Base-by-base conservation (phyloP, 1,140 invertebrate species). In the Leptinotarsa undecemlineata region DNA sequence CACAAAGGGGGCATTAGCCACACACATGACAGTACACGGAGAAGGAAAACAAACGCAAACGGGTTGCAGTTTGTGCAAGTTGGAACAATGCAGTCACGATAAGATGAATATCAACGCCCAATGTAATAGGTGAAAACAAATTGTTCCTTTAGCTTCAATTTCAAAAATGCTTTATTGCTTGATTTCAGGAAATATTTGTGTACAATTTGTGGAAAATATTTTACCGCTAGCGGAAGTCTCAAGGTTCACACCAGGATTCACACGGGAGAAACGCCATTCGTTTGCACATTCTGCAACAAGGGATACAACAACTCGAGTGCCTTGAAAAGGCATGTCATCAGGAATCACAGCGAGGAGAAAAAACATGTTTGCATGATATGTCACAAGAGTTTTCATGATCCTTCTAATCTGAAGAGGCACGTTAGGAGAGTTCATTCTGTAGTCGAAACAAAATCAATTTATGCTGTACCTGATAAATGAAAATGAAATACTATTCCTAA, bases 361-460 rank as follows among this genome's bases (percentile, higher is more conserved):
- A 20, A 11, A 13, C 48, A 70, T 23, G 20, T 23, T 57, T 70
- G 68, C 17, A 15, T 57, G 48, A 23, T 57, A 21, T 70, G 68
- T 60, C 68, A 48, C 20, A 70, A 70, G n/a, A 17, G 51, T 57
- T 70, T 57, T 70, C 23, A 57, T n/a, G 68, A 70, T 70, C 20
- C 48, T 19, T 19, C 23, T 6, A 60, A 57, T 57, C 51, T 70
- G 48, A 70, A 70, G 17, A 19, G 68, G 20, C 68, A 70, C 15
- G 3, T 57, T 14, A 60, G 48, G 11, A 57, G 14, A 57, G 68
- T 70, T 13, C 51, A 70, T 51, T 47, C 66, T 8, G 33, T 42
- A n/a, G 13, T 68, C 1, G 66, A 68, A 19, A 68, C 17, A 19
- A 68, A 57, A 19, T 57, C 51, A 19, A n/a, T 17, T 57, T 17